Percentiles rank a stretch among this genome's conserved stretches.
phyloP scores from a whole-genome alignment of 1,140 invertebrate genomes.

The Hyles euphorbiae region DNA sequence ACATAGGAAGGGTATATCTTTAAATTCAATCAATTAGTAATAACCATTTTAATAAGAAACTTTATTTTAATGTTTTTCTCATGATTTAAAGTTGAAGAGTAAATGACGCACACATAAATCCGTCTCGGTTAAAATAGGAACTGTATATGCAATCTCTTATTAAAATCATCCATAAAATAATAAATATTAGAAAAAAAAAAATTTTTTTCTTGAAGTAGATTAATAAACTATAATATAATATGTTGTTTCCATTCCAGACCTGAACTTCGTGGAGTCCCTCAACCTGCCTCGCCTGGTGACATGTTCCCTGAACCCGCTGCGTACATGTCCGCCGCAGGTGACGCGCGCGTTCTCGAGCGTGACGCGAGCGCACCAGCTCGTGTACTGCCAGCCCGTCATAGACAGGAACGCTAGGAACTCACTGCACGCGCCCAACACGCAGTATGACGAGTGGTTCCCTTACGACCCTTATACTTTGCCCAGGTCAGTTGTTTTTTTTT shows the following conservation, averaged over 20 bases:
- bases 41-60: too few relatives aligned
- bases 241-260: slow-evolving; percentile 81
- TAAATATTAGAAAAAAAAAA: too few relatives aligned
- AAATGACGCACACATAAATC: too few relatives aligned
- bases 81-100: too few relatives aligned
- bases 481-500: slow-evolving; percentile 40
- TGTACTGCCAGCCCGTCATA: slow-evolving; percentile 93
- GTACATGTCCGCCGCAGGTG: slow-evolving; percentile 84
- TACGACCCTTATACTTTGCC: slow-evolving; percentile 69
- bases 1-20: too few relatives aligned
- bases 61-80: neutral
- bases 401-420: slow-evolving; percentile 87
- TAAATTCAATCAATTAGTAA: too few relatives aligned
- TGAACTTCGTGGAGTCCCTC: slow-evolving; percentile 85
- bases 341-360: slow-evolving; percentile 90
- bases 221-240: too few relatives aligned
- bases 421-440: slow-evolving; percentile 49
- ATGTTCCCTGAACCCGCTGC: slow-evolving; percentile 89
- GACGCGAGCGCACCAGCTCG: slow-evolving; percentile 90
- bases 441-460: slow-evolving; percentile 70
- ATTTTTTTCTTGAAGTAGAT: too few relatives aligned
- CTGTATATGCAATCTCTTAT: too few relatives aligned
- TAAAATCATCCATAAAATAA: too few relatives aligned
- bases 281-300: slow-evolving; percentile 90
- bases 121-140: too few relatives aligned